These are phyloP conservation scores for Sinocyclocheilus rhinocerous DNA, from an alignment of 2,113 vertebrate genomes.

Conservation along the genomic window DNA sequence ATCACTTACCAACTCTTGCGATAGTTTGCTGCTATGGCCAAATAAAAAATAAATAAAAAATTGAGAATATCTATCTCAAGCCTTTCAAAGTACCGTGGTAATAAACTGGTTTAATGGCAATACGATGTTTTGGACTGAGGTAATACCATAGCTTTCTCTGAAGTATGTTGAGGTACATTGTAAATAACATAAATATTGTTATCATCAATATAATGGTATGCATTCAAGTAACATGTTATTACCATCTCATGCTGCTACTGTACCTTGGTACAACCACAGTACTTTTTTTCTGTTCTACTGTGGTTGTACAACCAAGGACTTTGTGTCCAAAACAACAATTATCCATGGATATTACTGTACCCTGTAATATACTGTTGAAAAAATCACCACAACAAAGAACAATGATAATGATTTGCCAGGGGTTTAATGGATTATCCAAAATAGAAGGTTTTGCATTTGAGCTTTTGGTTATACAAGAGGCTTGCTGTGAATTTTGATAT, in stretches of 20 bases:
- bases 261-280: not conserved
- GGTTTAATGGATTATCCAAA: not conserved
- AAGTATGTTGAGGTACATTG: not conserved
- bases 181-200: constrained; percentile 1
- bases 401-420: constrained; percentile 10
- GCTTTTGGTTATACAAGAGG: not conserved
- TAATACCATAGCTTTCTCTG: not conserved
- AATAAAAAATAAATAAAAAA: not conserved
- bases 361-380: not conserved
- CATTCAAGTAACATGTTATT: not conserved
- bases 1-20: not conserved
- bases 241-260: not conserved
- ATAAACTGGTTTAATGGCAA: not conserved
- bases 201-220: not conserved
- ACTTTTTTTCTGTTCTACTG: not conserved
- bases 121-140: not conserved
- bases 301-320: constrained; percentile 1
- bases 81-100: not conserved
- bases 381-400: not conserved
- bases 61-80: not conserved
- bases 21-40: not conserved
- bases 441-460: not conserved
- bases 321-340: constrained; percentile 14
- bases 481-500: not conserved
- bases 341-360: not conserved